Evolutionary conservation across 2,797 vertebrate genomes (phyloP).

Genomic region (Lemur catta): DNA sequence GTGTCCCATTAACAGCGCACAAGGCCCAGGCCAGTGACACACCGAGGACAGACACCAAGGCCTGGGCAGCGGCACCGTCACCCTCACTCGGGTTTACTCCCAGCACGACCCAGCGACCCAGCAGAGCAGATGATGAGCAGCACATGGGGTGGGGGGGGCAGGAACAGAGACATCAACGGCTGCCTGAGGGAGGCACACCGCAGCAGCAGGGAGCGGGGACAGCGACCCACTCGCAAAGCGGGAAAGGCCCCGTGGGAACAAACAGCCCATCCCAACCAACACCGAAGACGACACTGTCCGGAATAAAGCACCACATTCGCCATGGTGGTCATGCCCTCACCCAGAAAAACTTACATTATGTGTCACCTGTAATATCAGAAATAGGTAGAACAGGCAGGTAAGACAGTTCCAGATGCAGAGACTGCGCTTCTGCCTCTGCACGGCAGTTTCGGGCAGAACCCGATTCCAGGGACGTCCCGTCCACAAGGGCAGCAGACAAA

Average conservation of each 20-base stretch:
- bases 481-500: neutral
- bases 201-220: neutral
- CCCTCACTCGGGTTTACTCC: neutral
- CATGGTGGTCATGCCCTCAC: neutral
- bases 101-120: accelerated
- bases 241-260: neutral
- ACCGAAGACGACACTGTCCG: neutral
- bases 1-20: neutral
- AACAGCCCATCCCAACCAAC: neutral
- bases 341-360: neutral
- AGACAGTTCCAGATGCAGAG: neutral
- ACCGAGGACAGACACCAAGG: neutral
- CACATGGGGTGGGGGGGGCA: neutral
- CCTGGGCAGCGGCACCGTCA: neutral
- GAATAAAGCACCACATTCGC: neutral
- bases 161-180: too few relatives aligned
- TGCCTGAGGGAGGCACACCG: neutral
- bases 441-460: accelerated
- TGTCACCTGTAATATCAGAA: neutral
- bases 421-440: neutral
- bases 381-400: neutral
- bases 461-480: neutral
- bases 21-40: neutral
- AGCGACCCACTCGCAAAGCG: neutral
- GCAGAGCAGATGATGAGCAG: neutral